Evolutionary conservation across 2,113 vertebrate genomes (phyloP).

Genomic region (Natator depressus): DNA sequence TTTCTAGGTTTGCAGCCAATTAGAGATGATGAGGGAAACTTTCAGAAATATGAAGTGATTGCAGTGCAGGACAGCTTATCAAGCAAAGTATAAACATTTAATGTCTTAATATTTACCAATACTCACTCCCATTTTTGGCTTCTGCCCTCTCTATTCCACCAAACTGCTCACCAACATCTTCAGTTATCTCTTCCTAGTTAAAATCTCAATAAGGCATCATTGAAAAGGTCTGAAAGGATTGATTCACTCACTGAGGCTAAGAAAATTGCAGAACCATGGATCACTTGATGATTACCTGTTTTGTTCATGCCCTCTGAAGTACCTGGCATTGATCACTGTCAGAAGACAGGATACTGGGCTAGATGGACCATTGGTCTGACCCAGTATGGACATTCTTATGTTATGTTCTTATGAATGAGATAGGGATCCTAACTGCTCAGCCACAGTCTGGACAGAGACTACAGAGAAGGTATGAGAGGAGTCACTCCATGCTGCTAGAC

Average conservation of each 20-base stretch:
- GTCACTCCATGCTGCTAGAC: background rate
- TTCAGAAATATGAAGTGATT: background rate
- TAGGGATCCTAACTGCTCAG: background rate
- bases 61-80: background rate
- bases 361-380: no score
- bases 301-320: no score
- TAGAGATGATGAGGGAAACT: background rate
- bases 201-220: background rate
- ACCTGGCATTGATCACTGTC: no score
- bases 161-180: background rate
- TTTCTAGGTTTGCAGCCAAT: background rate
- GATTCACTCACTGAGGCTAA: background rate
- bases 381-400: no score
- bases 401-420: background rate
- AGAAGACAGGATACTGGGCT: no score
- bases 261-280: background rate
- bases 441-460: background rate
- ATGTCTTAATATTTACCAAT: conserved; percentile 12
- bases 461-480: background rate
- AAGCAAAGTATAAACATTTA: background rate
- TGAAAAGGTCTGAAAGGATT: background rate
- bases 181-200: background rate
- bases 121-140: background rate
- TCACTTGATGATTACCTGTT: no score
- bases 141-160: background rate